Evolutionary conservation across 2,113 vertebrate species (phyloP).

Genomic region (Puntigrus tetrazona): DNA sequence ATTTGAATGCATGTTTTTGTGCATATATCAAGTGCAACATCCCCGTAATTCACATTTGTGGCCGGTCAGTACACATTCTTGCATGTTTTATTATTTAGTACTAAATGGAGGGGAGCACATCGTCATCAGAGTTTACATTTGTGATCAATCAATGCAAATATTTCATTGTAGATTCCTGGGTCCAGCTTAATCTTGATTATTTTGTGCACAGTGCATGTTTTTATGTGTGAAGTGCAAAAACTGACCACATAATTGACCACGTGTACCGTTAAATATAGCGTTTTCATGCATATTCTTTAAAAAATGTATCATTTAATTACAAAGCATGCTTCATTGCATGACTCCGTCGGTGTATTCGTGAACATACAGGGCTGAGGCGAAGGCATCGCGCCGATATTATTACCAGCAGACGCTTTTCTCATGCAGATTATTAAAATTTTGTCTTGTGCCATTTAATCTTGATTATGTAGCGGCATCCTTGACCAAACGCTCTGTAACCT

Average conservation of each 20-base stretch:
- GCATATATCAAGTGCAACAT: not conserved
- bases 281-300: not conserved
- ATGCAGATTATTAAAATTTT: not conserved
- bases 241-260: not conserved
- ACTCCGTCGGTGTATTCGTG: not conserved
- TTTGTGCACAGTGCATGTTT: not conserved
- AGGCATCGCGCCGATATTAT: not conserved
- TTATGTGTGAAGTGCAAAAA: not conserved
- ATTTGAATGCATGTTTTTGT: not conserved
- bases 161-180: not conserved
- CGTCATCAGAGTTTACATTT: not conserved
- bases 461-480: not conserved
- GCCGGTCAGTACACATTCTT: not conserved
- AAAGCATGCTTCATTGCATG: not conserved
- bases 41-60: not conserved
- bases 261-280: not conserved
- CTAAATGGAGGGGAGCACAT: not conserved
- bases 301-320: not conserved
- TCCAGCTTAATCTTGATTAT: not conserved
- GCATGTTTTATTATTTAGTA: not conserved
- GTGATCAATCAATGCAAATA: not conserved
- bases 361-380: not conserved
- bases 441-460: not conserved
- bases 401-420: not conserved
- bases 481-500: constrained; percentile 26